A percentile compares a stretch with the other conserved stretches of the same genome.
Conservation (phyloP, 2,797 vertebrate species). For the Eutrigla gurnardus region DNA sequence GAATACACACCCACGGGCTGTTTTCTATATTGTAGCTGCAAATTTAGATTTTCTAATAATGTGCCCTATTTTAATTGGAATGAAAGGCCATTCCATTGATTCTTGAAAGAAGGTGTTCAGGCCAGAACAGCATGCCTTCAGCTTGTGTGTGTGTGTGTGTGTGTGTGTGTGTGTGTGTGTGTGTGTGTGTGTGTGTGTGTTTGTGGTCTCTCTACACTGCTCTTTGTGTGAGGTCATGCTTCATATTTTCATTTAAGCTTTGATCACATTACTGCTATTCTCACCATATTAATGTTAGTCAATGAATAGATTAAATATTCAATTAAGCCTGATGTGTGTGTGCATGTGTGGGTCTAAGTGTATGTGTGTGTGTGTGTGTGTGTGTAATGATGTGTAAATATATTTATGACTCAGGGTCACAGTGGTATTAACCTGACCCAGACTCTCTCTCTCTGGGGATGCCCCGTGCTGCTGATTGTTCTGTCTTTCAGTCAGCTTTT, state of each 20-base stretch:
- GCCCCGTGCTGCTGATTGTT: slow-evolving; percentile 60
- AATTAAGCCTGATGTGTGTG: slow-evolving; percentile 51
- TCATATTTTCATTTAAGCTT: slow-evolving; percentile 69
- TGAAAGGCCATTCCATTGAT: slow-evolving; percentile 75
- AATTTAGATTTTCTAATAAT: slow-evolving; percentile 50
- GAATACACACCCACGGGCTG: slow-evolving; percentile 64
- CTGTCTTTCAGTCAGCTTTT: slow-evolving; percentile 53
- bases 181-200: slow-evolving; percentile 23
- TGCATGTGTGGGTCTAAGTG: slow-evolving; percentile 28
- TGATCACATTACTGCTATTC: slow-evolving; percentile 68
- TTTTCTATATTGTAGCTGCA: slow-evolving; percentile 53
- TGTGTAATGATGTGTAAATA: slow-evolving; percentile 85
- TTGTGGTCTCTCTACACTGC: slow-evolving; percentile 19
- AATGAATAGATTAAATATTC: slow-evolving; percentile 78
- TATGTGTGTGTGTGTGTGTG: slow-evolving; percentile 59
- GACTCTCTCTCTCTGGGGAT: slow-evolving; percentile 58
- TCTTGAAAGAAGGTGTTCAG: slow-evolving; percentile 30
- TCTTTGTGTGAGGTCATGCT: slow-evolving; percentile 62
- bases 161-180: slow-evolving; percentile 33
- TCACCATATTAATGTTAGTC: slow-evolving; percentile 71
- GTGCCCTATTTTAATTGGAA: slow-evolving; percentile 64
- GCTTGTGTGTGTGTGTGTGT: slow-evolving; percentile 15
- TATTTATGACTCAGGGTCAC: slow-evolving; percentile 83
- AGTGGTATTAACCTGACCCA: slow-evolving; percentile 80
- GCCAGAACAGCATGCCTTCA: slow-evolving; percentile 28